phyloP scores from a whole-genome alignment of 1,140 invertebrate species.

The Daktulosphaira vitifoliae region DNA sequence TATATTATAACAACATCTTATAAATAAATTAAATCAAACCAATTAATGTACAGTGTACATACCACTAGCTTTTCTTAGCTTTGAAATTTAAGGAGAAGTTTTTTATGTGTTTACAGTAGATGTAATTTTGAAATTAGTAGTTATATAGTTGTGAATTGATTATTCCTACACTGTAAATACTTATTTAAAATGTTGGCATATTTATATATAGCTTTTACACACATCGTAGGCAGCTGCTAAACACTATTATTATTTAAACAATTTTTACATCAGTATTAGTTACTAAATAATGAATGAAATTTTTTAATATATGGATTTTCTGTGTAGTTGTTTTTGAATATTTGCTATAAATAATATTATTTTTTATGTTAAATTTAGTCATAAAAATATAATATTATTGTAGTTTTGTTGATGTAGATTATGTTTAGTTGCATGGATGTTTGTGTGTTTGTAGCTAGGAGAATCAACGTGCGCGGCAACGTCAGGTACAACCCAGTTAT shows the following conservation, averaged over 20 bases:
- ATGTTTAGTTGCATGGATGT: constrained; percentile 35
- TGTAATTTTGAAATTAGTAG: too few species aligned
- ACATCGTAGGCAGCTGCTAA: constrained; percentile 14
- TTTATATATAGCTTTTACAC: constrained; percentile 21
- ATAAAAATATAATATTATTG: constrained; percentile 21
- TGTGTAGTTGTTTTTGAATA: not conserved
- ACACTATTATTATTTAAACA: constrained; percentile 2
- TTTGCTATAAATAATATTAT: constrained; percentile 6
- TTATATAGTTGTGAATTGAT: too few species aligned
- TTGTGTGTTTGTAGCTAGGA: constrained; percentile 33
- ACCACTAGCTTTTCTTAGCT: too few species aligned
- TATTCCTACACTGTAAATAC: constrained; percentile 9
- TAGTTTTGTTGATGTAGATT: constrained; percentile 34
- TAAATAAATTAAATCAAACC: too few species aligned
- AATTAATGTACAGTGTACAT: too few species aligned
- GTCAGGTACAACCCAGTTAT: constrained; percentile 32
- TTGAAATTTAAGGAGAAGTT: too few species aligned
- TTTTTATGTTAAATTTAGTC: constrained; percentile 19
- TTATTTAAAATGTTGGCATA: not conserved
- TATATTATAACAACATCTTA: too few species aligned
- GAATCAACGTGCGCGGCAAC: constrained; percentile 27
- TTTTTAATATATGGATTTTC: not conserved
- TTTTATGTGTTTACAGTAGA: too few species aligned
- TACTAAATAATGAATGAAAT: not conserved
- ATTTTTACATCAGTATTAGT: constrained; percentile 1